A percentile compares a stretch with the other conserved stretches of the same genome.
Conservation (phyloP, 2,113 vertebrate genomes). For the Lepisosteus osseus region DNA sequence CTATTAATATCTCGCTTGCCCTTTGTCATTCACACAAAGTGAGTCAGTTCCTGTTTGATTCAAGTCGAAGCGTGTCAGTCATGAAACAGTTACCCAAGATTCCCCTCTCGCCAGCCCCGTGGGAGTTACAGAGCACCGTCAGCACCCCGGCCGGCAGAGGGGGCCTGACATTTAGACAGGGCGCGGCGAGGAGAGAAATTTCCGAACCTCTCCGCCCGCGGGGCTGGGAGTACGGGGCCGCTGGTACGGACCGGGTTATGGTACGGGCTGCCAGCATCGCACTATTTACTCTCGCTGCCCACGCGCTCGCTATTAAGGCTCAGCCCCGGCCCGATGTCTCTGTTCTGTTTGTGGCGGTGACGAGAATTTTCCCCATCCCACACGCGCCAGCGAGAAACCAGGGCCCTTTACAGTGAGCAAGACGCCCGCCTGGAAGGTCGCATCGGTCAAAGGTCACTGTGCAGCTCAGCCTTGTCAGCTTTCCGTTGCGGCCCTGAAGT, state of each 20-base stretch:
- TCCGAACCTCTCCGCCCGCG: background rate
- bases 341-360: background rate
- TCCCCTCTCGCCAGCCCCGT: background rate
- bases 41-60: constrained; percentile 18
- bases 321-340: background rate
- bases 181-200: background rate
- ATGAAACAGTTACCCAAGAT: constrained; percentile 3
- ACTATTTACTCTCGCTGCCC: background rate
- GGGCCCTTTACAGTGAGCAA: background rate
- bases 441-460: background rate
- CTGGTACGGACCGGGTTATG: background rate
- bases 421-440: background rate
- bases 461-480: background rate
- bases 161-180: background rate
- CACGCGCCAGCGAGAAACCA: background rate
- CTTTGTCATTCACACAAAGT: constrained; percentile 10
- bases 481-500: background rate
- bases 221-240: background rate
- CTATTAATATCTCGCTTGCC: constrained; percentile 19
- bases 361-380: background rate
- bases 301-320: background rate
- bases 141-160: too few relatives aligned
- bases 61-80: constrained; percentile 17
- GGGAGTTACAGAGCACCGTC: too few relatives aligned
- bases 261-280: background rate